Evolutionary conservation across 2,888 invertebrate species (phyloP), one percentile per base, ranked within the genome.

Genomic region (Leptodirus hochenwartii): DNA sequence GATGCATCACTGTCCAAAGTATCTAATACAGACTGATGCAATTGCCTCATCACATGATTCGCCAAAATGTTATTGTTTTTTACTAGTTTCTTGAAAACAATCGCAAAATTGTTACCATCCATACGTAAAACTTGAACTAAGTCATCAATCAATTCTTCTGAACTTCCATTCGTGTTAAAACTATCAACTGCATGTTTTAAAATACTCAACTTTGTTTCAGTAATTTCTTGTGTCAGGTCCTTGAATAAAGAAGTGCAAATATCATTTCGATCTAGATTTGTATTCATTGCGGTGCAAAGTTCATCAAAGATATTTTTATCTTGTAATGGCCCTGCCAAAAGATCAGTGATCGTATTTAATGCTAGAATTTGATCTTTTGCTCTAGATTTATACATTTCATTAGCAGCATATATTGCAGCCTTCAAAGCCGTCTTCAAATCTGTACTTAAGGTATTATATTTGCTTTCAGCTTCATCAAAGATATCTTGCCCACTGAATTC

Each of bases 61-160:
- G 73, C 51, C 2, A 74, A 49, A 27, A 77, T 51, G 35, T 61
- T 63, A 42, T 73, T 66, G 37, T 62, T 63, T 43, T 53, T 54
- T 1, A 69, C 64, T 35, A 77, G 61, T 38, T 70, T 70, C 48
- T 66, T 66, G 39, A 78, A 74, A 1, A 73, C 72, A 5, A 65
- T 59, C 1, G 66, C 65, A 6, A 64, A 45, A 14, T 75, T 62
- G 36, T 71, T 58, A 39, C 61, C 61, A 42, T 71, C 70, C 38
- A 66, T 63, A 35, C 66, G 67, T 27, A 77, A 54, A 32, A 76
- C 66, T 39, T 68, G 62, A 12, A 65, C 61, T 13, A 77, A 56
- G 44, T 68, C 67, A 33, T 74, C 69, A 29, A 72, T 57, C 1
- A 74, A 59, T 4, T 25, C 28, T 10, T 68, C 64, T 35, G 67